Evolutionary conservation across 2,888 invertebrate species (phyloP).

Genomic region (Alcis repandata): DNA sequence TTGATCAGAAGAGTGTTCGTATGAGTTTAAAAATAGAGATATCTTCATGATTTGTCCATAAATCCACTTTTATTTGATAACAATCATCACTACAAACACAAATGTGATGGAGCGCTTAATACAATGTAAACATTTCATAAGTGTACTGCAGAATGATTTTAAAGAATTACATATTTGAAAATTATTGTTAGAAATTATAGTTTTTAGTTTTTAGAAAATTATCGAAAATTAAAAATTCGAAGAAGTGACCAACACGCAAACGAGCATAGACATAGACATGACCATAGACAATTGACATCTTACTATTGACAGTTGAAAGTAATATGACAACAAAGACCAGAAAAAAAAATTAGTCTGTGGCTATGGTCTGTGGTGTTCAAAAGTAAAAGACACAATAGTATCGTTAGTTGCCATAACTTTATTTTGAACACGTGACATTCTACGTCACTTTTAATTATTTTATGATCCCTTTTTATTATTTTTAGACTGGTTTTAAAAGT

Average conservation of each 20-base stretch:
- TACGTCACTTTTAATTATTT: too few relatives aligned
- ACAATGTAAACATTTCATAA: background rate
- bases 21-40: constrained; percentile 61
- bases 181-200: background rate
- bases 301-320: background rate
- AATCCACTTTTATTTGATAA: constrained; percentile 73
- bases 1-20: constrained; percentile 27
- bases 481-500: too few relatives aligned
- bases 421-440: too few relatives aligned
- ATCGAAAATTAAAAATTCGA: constrained; percentile 2
- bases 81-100: constrained; percentile 65
- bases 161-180: background rate
- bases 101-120: background rate
- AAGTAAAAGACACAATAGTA: too few relatives aligned
- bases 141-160: background rate
- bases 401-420: too few relatives aligned
- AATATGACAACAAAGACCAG: background rate
- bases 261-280: constrained; percentile 20
- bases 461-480: too few relatives aligned
- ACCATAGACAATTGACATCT: constrained; percentile 30
- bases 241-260: constrained; percentile 21
- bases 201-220: background rate
- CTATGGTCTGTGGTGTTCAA: too few relatives aligned
- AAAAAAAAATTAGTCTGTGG: background rate
- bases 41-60: constrained; percentile 72